phyloP scores from a whole-genome alignment of 2,113 vertebrate genomes.

The Pao palembangensis region DNA sequence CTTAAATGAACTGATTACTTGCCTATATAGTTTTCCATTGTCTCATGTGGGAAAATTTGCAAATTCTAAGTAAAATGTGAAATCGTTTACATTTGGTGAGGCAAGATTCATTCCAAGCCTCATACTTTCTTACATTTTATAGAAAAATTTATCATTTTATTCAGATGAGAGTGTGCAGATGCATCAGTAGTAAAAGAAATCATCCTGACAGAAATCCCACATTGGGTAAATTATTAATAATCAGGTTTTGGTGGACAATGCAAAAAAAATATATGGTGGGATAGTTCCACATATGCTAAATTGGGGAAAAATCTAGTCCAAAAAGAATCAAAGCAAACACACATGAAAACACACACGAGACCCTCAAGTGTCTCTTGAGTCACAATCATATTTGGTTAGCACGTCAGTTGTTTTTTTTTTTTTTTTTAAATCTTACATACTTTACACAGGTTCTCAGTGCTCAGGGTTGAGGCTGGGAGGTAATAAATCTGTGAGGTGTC shows the following conservation, averaged over 20 bases:
- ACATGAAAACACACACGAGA: slow-evolving; percentile 26
- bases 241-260: not conserved
- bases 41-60: not conserved
- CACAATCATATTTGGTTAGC: slow-evolving; percentile 37
- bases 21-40: not conserved
- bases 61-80: not conserved
- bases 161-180: not conserved
- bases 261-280: not conserved
- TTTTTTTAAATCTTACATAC: slow-evolving; percentile 63
- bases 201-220: not conserved
- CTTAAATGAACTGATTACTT: too few relatives aligned
- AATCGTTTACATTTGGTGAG: too few relatives aligned
- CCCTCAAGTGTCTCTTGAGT: slow-evolving; percentile 20
- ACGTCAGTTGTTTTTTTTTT: slow-evolving; percentile 7
- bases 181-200: not conserved
- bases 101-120: not conserved
- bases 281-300: slow-evolving; percentile 19
- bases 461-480: slow-evolving; percentile 51
- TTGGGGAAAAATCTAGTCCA: slow-evolving; percentile 4
- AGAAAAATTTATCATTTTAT: not conserved
- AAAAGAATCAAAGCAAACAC: slow-evolving; percentile 23
- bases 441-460: slow-evolving; percentile 47
- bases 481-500: slow-evolving; percentile 76
- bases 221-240: not conserved
- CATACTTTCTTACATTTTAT: not conserved